These are phyloP conservation scores for Syngnathus typhle DNA, from an alignment of 2,113 vertebrate species.

Conservation along the genomic window DNA sequence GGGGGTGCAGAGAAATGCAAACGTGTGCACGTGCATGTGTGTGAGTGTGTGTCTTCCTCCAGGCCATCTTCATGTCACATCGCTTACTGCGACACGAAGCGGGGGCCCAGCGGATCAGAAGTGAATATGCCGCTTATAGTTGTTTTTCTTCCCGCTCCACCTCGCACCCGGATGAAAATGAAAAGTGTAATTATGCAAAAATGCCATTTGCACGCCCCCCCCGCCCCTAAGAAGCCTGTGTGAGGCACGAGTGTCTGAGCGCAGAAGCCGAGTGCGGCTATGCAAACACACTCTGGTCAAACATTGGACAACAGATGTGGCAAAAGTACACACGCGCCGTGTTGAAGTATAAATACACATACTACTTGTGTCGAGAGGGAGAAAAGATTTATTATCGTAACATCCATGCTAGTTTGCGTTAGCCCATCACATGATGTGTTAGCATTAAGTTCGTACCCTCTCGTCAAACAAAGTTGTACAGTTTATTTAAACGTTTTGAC, in stretches of 20 bases:
- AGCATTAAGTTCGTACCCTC: too few relatives aligned
- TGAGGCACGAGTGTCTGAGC: not conserved
- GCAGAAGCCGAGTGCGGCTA: not conserved
- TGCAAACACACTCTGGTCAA: not conserved
- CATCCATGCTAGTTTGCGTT: too few relatives aligned
- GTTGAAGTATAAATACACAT: not conserved
- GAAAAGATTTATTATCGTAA: too few relatives aligned
- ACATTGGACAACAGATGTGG: not conserved
- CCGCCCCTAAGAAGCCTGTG: not conserved
- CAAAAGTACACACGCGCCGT: not conserved
- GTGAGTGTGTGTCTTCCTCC: not conserved
- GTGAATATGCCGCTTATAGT: not conserved
- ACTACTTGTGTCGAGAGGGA: too few relatives aligned
- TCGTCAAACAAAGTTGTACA: too few relatives aligned
- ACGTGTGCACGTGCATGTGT: not conserved
- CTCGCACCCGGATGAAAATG: not conserved
- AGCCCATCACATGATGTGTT: too few relatives aligned
- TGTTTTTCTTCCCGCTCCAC: not conserved
- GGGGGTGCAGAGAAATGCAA: not conserved
- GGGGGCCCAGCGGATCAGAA: not conserved
- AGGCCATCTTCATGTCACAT: constrained; percentile 1
- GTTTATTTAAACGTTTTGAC: too few relatives aligned
- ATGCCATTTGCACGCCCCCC: not conserved
- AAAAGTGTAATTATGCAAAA: not conserved
- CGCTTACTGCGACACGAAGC: not conserved